Evolutionary conservation across 64 coral and sea anemone genomes (phyloP).

Genomic region (Dendrophyllia cribrosa): DNA sequence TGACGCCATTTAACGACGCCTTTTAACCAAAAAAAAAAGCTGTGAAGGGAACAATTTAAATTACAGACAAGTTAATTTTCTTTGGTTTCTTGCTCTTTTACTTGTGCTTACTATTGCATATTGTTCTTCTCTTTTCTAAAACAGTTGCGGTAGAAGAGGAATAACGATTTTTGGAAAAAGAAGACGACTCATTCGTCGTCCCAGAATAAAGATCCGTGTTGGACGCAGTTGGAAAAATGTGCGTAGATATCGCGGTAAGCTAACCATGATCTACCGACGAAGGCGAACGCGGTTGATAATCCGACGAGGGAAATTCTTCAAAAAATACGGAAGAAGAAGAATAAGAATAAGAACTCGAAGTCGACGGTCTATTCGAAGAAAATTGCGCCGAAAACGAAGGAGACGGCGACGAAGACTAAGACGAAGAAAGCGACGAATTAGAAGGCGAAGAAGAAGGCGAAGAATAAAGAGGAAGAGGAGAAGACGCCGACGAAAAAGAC

Average conservation of each 20-base stretch:
- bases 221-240: neutral
- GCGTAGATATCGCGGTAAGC: neutral
- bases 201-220: neutral
- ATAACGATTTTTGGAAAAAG: conserved; percentile 2
- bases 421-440: neutral
- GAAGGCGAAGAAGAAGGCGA: neutral
- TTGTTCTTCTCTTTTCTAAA: neutral
- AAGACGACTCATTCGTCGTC: neutral
- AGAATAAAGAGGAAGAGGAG: neutral
- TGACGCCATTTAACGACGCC: too few relatives aligned
- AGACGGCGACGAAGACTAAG: neutral
- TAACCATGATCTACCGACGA: neutral
- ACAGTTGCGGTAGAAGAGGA: neutral
- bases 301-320: neutral
- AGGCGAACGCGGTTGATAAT: neutral
- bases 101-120: neutral
- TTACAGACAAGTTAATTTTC: too few relatives aligned
- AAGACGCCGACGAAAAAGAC: neutral
- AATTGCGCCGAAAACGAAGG: neutral
- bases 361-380: conserved; percentile 16
- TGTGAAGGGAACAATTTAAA: too few relatives aligned
- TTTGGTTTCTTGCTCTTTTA: too few relatives aligned
- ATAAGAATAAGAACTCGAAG: neutral
- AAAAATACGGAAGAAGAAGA: neutral
- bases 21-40: too few relatives aligned